Percentiles rank a stretch among this genome's conserved stretches.
These are phyloP conservation scores for Pseudomugil gertrudae DNA, from an alignment of 2,797 vertebrate species.

Conservation along the genomic window DNA sequence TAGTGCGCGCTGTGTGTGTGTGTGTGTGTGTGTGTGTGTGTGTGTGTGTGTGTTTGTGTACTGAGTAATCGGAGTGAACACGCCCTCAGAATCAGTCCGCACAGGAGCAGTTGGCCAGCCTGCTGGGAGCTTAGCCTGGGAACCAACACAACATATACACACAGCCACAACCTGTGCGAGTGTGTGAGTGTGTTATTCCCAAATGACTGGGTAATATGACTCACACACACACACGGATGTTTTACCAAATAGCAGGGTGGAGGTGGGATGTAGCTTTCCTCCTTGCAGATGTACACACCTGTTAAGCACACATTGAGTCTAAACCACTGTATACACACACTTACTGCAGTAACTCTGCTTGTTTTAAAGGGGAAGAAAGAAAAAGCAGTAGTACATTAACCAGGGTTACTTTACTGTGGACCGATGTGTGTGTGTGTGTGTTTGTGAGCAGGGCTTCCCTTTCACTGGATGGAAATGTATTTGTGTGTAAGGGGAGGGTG, in stretches of 20 bases:
- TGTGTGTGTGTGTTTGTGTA: slow-evolving; percentile 41
- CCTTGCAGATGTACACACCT: slow-evolving; percentile 64
- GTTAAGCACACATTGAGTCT: slow-evolving; percentile 62
- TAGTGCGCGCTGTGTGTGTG: slow-evolving; percentile 2
- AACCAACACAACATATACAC: slow-evolving; percentile 32
- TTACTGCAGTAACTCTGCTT: slow-evolving; percentile 4
- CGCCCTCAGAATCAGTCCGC: slow-evolving; percentile 55
- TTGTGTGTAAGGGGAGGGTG: slow-evolving; percentile 34
- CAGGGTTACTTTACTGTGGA: neutral
- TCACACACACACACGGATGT: slow-evolving; percentile 61
- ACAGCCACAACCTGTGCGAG: neutral
- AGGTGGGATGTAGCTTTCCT: slow-evolving; percentile 44
- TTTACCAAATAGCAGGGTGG: slow-evolving; percentile 48
- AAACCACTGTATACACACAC: slow-evolving; percentile 14
- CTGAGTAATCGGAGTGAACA: slow-evolving; percentile 55
- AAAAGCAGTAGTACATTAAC: slow-evolving; percentile 15
- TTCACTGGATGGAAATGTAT: slow-evolving; percentile 29
- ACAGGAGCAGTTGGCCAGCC: slow-evolving; percentile 21
- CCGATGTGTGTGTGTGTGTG: slow-evolving; percentile 12
- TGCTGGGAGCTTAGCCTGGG: slow-evolving; percentile 32
- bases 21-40: slow-evolving; percentile 18
- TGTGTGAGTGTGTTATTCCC: neutral
- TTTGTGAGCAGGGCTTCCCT: slow-evolving; percentile 10
- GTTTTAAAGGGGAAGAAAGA: slow-evolving; percentile 23
- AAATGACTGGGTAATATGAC: slow-evolving; percentile 27